phyloP scores from a whole-genome alignment of 2,797 vertebrate genomes.

The Sebastes alutus region DNA sequence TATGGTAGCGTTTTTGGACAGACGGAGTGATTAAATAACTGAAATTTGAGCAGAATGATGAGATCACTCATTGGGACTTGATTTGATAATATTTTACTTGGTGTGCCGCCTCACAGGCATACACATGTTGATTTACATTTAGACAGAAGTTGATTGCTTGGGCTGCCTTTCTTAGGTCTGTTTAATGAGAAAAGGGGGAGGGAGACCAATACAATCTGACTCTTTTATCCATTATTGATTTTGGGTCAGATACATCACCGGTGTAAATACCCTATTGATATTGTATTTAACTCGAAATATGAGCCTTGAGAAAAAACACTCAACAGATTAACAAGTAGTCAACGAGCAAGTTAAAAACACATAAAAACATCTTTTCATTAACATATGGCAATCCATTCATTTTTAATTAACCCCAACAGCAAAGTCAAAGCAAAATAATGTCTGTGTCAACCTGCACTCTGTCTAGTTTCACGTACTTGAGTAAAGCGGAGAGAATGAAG shows the following conservation, averaged over 20 bases:
- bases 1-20: constrained; percentile 53
- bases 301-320: constrained; percentile 24
- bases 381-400: constrained; percentile 31
- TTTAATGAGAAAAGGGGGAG: constrained; percentile 30
- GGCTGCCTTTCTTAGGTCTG: constrained; percentile 29
- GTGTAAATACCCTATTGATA: constrained; percentile 46
- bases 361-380: constrained; percentile 37
- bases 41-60: constrained; percentile 73
- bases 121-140: constrained; percentile 56
- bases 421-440: constrained; percentile 18
- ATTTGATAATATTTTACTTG: constrained; percentile 72
- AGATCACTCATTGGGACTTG: constrained; percentile 62
- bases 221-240: constrained; percentile 71
- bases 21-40: constrained; percentile 72
- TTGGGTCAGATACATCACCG: constrained; percentile 43
- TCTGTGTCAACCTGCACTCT: neutral
- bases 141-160: constrained; percentile 38
- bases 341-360: constrained; percentile 18
- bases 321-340: constrained; percentile 23
- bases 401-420: constrained; percentile 44
- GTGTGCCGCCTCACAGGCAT: constrained; percentile 42
- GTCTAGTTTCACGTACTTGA: neutral
- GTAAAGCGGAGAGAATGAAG: neutral
- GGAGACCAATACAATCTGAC: constrained; percentile 42
- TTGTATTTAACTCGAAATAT: constrained; percentile 55